phyloP scores from a whole-genome alignment of 1,140 invertebrate genomes.

The Linepithema humile region DNA sequence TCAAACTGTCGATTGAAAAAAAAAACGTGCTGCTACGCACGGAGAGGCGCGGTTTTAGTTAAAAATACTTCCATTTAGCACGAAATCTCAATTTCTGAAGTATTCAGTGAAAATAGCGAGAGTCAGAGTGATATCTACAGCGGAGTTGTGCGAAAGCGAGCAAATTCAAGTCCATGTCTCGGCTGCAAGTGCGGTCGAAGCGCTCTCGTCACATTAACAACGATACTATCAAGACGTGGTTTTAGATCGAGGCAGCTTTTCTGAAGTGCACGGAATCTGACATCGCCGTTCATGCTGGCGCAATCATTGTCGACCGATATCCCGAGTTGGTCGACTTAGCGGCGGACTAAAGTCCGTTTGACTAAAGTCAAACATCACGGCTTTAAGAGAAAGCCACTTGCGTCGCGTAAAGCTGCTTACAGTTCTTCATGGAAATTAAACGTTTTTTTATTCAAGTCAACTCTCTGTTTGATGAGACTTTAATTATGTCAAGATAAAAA shows the following conservation, averaged over 20 bases:
- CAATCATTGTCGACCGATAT: constrained; percentile 12
- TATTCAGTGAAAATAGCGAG: background rate
- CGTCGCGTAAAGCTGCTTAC: constrained; percentile 8
- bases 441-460: background rate
- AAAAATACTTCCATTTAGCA: background rate
- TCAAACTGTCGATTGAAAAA: constrained; percentile 10
- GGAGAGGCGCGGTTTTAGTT: background rate
- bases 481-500: background rate
- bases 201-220: background rate
- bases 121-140: background rate
- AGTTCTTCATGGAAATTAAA: background rate
- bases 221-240: background rate
- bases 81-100: background rate
- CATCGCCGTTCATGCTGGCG: background rate
- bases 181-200: background rate
- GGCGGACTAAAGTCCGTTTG: no score
- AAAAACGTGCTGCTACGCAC: background rate
- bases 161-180: background rate
- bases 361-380: background rate
- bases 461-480: background rate
- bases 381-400: constrained; percentile 12
- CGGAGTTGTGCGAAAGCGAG: background rate
- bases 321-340: constrained; percentile 1
- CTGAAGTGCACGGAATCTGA: background rate
- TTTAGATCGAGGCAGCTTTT: background rate